Base-by-base conservation (phyloP, 2,888 invertebrate species). In the Volucella inanis region DNA sequence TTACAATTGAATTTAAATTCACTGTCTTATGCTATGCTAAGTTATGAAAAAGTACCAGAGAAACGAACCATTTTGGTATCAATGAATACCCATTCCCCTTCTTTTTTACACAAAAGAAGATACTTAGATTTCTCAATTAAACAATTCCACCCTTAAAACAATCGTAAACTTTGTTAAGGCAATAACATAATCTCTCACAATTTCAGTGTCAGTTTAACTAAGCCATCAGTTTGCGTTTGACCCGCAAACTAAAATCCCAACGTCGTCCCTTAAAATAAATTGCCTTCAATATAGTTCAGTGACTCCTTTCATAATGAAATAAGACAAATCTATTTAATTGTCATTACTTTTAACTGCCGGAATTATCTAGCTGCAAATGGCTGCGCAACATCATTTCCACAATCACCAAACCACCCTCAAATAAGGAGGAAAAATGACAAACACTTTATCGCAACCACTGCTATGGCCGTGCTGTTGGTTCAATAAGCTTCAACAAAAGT, bases 331-430 rank as follows among this genome's bases (percentile, higher is more conserved):
- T 86, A 88, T 88, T 87, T 84, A 87, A 87, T 68, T 84, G 76
- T 82, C 87, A 87, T 87, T 87, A 84, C 64, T 87, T 87, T 88
- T 87, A 88, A 88, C 84, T 88, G 87, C 62, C 75, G 39, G 84
- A 84, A 84, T 87, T 87, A 82, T 85, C 86, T 85, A 77, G 72
- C 85, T 81, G 77, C 77, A 76, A 85, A 85, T 85, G 81, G 85
- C 72, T 81, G 81, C 76, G 85, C 70, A 80, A 75, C 75, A 84
- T 79, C 75, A 84, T 84, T 80, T 64, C 80, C 71, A 76, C 74
- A 74, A 80, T 71, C 80, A 67, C 54, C 71, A 65, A 62, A 54
- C 47, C 31, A 31, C 55, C 39, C 43, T 41, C 47, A 41, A 54
- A 49, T 11, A 62, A 80, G 55, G 65, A 85, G 70, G 80, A 85